These are phyloP conservation scores for Leptura quadrifasciata DNA, from an alignment of 2,888 invertebrate genomes.

Conservation along the genomic window DNA sequence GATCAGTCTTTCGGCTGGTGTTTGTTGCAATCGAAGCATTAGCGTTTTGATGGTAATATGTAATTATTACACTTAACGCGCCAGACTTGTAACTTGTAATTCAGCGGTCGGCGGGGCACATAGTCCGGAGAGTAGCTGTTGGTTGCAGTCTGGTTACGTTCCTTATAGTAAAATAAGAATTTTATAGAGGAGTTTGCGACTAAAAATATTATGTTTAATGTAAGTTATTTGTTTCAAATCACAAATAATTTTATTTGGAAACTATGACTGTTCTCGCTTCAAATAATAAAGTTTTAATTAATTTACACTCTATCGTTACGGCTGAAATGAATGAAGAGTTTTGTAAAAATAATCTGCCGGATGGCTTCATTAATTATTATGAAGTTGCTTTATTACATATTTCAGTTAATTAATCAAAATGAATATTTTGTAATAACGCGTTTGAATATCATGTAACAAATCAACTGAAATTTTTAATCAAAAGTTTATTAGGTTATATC, in stretches of 20 bases:
- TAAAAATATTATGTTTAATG: no score
- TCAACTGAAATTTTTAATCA: conserved; percentile 38
- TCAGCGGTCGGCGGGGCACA: no score
- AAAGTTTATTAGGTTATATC: conserved; percentile 27
- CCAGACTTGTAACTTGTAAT: no score
- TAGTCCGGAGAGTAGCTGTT: no score
- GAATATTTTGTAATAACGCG: conserved; percentile 39
- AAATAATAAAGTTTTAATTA: conserved; percentile 32
- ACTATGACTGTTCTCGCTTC: conserved; percentile 18
- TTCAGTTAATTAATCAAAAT: conserved; percentile 44
- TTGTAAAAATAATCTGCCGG: conserved; percentile 33
- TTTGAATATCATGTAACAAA: conserved; percentile 32
- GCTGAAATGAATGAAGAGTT: conserved; percentile 26
- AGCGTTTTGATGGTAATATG: no score
- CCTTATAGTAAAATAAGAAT: no score
- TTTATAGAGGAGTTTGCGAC: no score
- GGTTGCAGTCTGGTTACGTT: no score
- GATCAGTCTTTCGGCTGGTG: no score
- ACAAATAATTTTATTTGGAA: conserved; percentile 28
- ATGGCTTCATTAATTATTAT: conserved; percentile 38
- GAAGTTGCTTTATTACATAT: conserved; percentile 40
- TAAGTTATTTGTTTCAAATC: conserved; percentile 3
- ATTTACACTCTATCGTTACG: conserved; percentile 34
- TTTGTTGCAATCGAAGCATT: no score
- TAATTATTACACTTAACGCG: no score